phyloP scores from a whole-genome alignment of 2,888 invertebrate genomes.

The Laspeyria flexula region DNA sequence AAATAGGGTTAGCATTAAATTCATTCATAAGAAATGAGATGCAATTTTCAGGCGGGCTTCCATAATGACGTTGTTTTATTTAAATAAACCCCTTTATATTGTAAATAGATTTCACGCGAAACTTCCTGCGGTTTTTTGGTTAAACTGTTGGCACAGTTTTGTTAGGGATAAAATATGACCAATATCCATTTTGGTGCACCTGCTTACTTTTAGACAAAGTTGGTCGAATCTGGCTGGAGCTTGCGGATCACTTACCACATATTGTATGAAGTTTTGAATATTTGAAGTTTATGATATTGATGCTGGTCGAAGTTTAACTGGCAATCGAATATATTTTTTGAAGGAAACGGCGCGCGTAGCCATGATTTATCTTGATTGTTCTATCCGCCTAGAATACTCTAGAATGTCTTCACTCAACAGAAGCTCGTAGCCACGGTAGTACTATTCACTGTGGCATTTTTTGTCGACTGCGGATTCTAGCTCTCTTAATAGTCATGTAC shows the following conservation, averaged over 20 bases:
- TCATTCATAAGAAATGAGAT: slow-evolving; percentile 15
- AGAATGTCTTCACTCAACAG: too few relatives aligned
- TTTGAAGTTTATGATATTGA: neutral
- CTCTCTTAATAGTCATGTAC: too few relatives aligned
- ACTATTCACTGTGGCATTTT: too few relatives aligned
- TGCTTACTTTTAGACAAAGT: slow-evolving; percentile 12
- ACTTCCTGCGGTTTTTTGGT: slow-evolving; percentile 18
- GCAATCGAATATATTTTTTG: too few relatives aligned
- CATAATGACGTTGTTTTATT: slow-evolving; percentile 16
- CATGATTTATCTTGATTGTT: too few relatives aligned
- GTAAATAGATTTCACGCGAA: slow-evolving; percentile 12
- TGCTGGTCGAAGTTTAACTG: too few relatives aligned
- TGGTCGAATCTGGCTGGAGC: neutral
- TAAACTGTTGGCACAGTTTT: slow-evolving; percentile 11
- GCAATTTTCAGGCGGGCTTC: slow-evolving; percentile 16
- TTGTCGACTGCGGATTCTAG: too few relatives aligned
- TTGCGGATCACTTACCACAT: slow-evolving; percentile 4
- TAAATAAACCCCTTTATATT: slow-evolving; percentile 16
- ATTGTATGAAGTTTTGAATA: neutral
- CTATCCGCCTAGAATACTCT: too few relatives aligned
- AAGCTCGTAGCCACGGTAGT: too few relatives aligned
- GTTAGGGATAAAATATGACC: slow-evolving; percentile 12
- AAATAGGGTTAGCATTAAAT: neutral
- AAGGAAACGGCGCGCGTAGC: too few relatives aligned
- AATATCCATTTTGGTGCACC: slow-evolving; percentile 6